Evolutionary conservation across 2,113 vertebrate species (phyloP), one percentile per base, ranked within the genome.

Genomic region (Indri indri): DNA sequence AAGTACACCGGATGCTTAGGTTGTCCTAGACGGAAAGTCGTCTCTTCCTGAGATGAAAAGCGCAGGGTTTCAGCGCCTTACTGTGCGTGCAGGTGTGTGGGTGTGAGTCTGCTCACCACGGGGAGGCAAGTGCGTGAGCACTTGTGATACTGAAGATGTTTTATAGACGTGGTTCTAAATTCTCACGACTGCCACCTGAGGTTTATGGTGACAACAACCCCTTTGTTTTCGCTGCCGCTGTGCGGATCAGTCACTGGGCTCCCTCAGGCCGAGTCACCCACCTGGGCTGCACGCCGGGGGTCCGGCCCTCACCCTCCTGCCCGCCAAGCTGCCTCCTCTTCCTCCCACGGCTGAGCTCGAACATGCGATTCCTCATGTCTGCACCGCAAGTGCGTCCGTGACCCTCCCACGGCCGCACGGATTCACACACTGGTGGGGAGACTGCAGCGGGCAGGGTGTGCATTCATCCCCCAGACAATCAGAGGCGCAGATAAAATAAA

Each of bases 391-490:
- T 4, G 2, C 4, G 3, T 10, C 70, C 0, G 27, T n/a, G 13
- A 1, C 47, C 74, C 54, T 18, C 32, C 63, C 57, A 13, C 0
- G 1, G 90, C 52, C n/a, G 6, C 66, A 22, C 13, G 1, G 30
- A 40, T 8, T 70, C 85, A 10, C 14, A 22, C 17, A 4, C 37
- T 0, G 74, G 32, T 22, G 17, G 1, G 1, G 83, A 88, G 90
- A n/a, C 73, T 34, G 63, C 54, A 22, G 5, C 20, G 1, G 82
- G 96, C 90, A 8, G 85, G 20, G 47, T 96, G 97, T 95, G 97
- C 97, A 89, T 97, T 98, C 98, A 98, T 99, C 99, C 98, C 98
- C 98, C 98, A 94, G 98, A 98, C 98, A 98, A 98, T 99, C 99
- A 97, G 98, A 99, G 98, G 98, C 95, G 92, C 96, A 96, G 98